Evolutionary conservation across 2,888 invertebrate genomes (phyloP).

Genomic region (Zhengitettix transpicula): DNA sequence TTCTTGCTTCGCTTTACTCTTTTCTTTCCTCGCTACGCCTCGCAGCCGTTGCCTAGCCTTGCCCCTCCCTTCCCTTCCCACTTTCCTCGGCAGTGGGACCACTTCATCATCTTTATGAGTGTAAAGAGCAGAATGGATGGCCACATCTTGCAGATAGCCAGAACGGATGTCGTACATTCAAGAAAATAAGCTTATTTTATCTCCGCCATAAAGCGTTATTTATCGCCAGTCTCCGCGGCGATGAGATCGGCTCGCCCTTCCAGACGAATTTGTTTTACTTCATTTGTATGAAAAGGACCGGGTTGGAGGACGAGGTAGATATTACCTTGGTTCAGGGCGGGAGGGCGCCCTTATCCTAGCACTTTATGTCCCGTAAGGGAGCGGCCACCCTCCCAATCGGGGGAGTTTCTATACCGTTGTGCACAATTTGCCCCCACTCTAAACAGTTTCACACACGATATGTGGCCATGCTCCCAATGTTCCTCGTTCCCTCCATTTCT

Average conservation of each 20-base stretch:
- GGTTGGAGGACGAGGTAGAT: not conserved
- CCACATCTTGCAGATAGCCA: slow-evolving; percentile 17
- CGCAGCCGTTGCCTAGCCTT: not conserved
- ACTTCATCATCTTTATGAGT: slow-evolving; percentile 15
- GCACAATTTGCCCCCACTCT: too few species aligned
- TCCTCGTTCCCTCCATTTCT: too few species aligned
- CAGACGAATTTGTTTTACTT: slow-evolving; percentile 1
- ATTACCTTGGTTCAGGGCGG: not conserved
- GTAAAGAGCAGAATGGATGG: slow-evolving; percentile 19
- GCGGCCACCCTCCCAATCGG: too few species aligned
- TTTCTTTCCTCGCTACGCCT: not conserved
- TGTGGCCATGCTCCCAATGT: too few species aligned
- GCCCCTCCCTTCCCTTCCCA: not conserved
- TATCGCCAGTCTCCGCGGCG: slow-evolving; percentile 22
- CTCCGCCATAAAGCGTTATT: slow-evolving; percentile 28
- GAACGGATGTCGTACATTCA: slow-evolving; percentile 25
- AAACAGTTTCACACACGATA: too few species aligned
- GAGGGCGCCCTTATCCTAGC: not conserved
- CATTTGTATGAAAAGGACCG: not conserved
- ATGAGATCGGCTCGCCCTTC: slow-evolving; percentile 17
- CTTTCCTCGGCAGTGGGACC: slow-evolving; percentile 8
- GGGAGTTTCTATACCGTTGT: too few species aligned
- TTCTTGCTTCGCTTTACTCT: not conserved
- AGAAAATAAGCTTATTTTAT: slow-evolving; percentile 31
- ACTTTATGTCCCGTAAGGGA: too few species aligned